Percentiles rank a stretch among this genome's conserved stretches.
Conservation (phyloP, 1,140 invertebrate genomes). For the Aphelinus atriplicis region DNA sequence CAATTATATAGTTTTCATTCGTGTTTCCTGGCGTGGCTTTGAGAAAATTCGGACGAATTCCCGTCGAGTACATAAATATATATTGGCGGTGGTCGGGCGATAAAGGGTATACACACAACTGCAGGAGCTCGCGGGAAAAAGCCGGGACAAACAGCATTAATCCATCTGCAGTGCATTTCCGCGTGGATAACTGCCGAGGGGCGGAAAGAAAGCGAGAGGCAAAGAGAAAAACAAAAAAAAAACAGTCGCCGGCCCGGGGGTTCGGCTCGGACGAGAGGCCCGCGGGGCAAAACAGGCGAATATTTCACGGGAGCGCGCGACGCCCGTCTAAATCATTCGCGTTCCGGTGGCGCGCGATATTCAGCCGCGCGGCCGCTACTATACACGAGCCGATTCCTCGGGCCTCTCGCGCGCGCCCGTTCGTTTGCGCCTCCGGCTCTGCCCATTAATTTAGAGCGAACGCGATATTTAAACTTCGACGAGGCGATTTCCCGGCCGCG, state of each 20-base stretch:
- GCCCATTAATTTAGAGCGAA: slow-evolving; percentile 32
- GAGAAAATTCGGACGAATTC: no score
- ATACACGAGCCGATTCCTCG: slow-evolving; percentile 2
- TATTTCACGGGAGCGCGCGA: slow-evolving; percentile 6
- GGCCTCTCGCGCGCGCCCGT: not conserved
- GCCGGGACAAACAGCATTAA: no score
- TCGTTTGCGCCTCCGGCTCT: not conserved
- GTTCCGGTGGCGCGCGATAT: not conserved
- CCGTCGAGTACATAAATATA: no score
- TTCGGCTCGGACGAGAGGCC: not conserved
- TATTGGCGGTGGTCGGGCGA: no score
- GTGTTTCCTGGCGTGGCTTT: no score
- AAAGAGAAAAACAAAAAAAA: no score
- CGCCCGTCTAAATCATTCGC: slow-evolving; percentile 19
- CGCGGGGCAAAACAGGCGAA: not conserved
- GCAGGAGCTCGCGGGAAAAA: no score
- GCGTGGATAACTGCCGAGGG: not conserved
- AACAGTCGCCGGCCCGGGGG: no score
- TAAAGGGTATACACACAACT: no score
- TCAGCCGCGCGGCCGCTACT: not conserved
- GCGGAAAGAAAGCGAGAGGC: not conserved
- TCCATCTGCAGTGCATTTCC: no score
- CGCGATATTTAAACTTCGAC: slow-evolving; percentile 37
- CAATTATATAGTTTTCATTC: no score
- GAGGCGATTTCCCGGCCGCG: slow-evolving; percentile 17